Evolutionary conservation across 2,888 invertebrate species (phyloP).

Genomic region (Aricia artaxerxes): DNA sequence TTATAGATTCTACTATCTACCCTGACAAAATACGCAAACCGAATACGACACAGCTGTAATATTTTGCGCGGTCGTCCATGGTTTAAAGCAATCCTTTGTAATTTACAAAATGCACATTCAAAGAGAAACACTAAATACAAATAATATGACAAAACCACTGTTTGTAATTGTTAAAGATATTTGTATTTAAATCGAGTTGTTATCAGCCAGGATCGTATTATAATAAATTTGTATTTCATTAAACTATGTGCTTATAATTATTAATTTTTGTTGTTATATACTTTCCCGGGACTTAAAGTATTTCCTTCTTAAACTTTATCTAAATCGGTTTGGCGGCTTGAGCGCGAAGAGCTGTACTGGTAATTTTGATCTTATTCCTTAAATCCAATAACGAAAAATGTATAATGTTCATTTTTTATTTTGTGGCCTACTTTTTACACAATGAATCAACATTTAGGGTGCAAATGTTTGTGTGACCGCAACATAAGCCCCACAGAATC

Average conservation of each 20-base stretch:
- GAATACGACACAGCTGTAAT: neutral
- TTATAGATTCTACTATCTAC: neutral
- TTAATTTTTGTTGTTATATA: too few relatives aligned
- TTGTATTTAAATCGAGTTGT: neutral
- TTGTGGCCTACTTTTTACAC: neutral
- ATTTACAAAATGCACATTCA: constrained; percentile 5
- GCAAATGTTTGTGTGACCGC: constrained; percentile 6
- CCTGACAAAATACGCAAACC: neutral
- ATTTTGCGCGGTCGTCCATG: neutral
- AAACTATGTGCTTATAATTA: too few relatives aligned
- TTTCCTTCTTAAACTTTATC: too few relatives aligned
- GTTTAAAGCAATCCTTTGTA: neutral
- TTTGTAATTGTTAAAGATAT: neutral
- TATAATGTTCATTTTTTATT: neutral
- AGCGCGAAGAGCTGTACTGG: too few relatives aligned
- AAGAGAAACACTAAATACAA: neutral
- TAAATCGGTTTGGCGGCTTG: too few relatives aligned
- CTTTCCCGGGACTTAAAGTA: too few relatives aligned
- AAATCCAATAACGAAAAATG: neutral
- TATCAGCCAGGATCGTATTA: neutral
- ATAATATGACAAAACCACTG: neutral
- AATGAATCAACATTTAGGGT: constrained; percentile 1
- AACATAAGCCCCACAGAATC: neutral
- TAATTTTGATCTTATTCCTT: too few relatives aligned
- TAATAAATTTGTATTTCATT: neutral